phyloP scores from a whole-genome alignment of 2,113 vertebrate genomes.

The Rhinogobius similis region DNA sequence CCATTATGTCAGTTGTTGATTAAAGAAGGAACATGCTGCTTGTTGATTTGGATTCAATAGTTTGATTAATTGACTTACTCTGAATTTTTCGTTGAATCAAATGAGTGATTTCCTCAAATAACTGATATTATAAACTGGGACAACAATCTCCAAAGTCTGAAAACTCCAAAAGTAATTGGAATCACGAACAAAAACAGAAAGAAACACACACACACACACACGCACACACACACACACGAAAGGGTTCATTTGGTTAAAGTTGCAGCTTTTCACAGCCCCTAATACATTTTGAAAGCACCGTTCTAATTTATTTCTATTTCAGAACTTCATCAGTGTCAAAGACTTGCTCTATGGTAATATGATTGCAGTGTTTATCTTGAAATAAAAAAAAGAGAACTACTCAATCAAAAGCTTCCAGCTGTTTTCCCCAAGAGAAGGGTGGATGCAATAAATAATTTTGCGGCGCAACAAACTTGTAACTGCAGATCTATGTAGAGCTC shows the following conservation, averaged over 20 bases:
- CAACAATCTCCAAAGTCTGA: neutral
- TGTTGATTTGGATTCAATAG: neutral
- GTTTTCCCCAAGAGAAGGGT: neutral
- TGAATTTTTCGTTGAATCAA: neutral
- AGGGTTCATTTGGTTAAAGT: constrained; percentile 3
- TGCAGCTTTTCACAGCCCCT: neutral
- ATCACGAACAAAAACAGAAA: neutral
- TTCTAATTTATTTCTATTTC: constrained; percentile 16
- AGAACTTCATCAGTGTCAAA: constrained; percentile 13
- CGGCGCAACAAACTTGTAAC: constrained; percentile 4
- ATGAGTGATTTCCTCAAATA: neutral
- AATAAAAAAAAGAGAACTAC: constrained; percentile 18
- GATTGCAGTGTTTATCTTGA: constrained; percentile 31
- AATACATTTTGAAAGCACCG: constrained; percentile 20
- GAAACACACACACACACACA: too few species aligned
- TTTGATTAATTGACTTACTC: neutral
- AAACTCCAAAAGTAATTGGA: neutral
- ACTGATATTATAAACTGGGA: neutral
- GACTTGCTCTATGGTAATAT: neutral
- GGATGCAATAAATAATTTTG: neutral
- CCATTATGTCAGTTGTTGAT: neutral
- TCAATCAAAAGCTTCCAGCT: constrained; percentile 33
- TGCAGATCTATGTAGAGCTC: constrained; percentile 4
- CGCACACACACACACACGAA: constrained; percentile 6
- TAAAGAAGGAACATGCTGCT: neutral